Conservation (phyloP, 2,888 invertebrate genomes). For the Pseudoips prasinana region DNA sequence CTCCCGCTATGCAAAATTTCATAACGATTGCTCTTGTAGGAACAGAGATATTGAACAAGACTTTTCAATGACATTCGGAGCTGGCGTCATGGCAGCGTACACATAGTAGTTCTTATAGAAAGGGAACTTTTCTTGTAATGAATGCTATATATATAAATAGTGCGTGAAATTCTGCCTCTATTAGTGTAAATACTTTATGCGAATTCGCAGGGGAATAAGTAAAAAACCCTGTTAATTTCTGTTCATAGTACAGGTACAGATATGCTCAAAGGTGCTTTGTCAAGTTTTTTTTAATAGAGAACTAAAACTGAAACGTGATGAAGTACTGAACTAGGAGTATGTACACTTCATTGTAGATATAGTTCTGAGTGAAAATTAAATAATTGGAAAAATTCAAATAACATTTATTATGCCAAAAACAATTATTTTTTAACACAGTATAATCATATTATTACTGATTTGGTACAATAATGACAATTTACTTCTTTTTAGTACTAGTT, state of each 20-base stretch:
- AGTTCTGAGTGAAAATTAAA: too few species aligned
- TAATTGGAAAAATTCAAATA: too few species aligned
- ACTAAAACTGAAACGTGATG: conserved; percentile 1
- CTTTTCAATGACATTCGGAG: conserved; percentile 1
- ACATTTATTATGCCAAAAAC: too few species aligned
- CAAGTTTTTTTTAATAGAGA: conserved; percentile 1
- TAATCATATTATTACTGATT: too few species aligned
- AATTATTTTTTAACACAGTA: too few species aligned
- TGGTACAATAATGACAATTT: too few species aligned
- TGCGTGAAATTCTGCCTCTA: too few species aligned
- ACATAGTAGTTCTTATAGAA: conserved; percentile 1
- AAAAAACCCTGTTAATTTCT: conserved; percentile 1
- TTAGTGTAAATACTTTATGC: too few species aligned
- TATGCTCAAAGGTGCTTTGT: conserved; percentile 1
- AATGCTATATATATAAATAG: too few species aligned
- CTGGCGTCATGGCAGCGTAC: conserved; percentile 1
- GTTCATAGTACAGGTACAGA: conserved; percentile 1
- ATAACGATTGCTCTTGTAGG: conserved; percentile 1
- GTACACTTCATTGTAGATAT: conserved; percentile 1
- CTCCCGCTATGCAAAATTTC: not conserved
- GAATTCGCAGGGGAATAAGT: not conserved
- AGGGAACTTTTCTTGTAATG: not conserved
- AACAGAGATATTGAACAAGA: conserved; percentile 1
- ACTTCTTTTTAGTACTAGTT: too few species aligned
- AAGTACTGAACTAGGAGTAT: not conserved